A percentile compares a stretch with the other conserved stretches of the same genome.
phyloP scores from a whole-genome alignment of 30 jellyfish, hydroid and myxozoan genomes.

The Cassiopea andromeda region DNA sequence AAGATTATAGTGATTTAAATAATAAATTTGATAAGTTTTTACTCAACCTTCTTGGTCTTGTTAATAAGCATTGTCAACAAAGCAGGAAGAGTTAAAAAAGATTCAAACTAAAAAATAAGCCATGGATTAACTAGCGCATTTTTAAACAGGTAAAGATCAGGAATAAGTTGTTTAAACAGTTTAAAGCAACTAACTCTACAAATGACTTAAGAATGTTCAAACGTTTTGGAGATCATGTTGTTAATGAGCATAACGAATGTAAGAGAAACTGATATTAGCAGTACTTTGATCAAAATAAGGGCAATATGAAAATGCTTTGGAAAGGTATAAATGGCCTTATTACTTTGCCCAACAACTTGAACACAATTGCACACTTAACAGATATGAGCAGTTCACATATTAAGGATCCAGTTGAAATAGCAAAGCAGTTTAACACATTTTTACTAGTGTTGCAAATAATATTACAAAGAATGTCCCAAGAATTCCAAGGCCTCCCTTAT shows the following conservation, averaged over 20 bases:
- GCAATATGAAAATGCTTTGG: slow-evolving; percentile 32
- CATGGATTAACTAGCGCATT: slow-evolving; percentile 49
- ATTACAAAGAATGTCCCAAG: not conserved
- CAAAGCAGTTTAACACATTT: slow-evolving; percentile 34
- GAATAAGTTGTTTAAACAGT: slow-evolving; percentile 27
- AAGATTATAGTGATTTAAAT: not conserved
- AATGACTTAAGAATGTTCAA: slow-evolving; percentile 28
- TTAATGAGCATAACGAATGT: slow-evolving; percentile 41
- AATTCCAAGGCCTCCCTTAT: not conserved
- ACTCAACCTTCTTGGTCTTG: not conserved
- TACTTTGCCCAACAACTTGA: slow-evolving; percentile 19
- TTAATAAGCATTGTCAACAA: not conserved
- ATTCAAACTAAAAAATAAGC: not conserved
- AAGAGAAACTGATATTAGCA: slow-evolving; percentile 39
- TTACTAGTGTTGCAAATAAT: slow-evolving; percentile 33
- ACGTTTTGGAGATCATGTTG: slow-evolving; percentile 50
- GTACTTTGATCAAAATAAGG: slow-evolving; percentile 27
- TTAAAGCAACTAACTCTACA: slow-evolving; percentile 56
- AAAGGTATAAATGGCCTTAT: slow-evolving; percentile 15
- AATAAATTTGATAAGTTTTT: not conserved
- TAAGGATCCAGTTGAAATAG: slow-evolving; percentile 48
- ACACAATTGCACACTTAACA: slow-evolving; percentile 29
- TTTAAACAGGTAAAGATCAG: not conserved
- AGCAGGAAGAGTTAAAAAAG: not conserved
- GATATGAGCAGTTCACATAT: not conserved